Evolutionary conservation across 2,113 vertebrate genomes (phyloP).

Genomic region (Saccopteryx bilineata): DNA sequence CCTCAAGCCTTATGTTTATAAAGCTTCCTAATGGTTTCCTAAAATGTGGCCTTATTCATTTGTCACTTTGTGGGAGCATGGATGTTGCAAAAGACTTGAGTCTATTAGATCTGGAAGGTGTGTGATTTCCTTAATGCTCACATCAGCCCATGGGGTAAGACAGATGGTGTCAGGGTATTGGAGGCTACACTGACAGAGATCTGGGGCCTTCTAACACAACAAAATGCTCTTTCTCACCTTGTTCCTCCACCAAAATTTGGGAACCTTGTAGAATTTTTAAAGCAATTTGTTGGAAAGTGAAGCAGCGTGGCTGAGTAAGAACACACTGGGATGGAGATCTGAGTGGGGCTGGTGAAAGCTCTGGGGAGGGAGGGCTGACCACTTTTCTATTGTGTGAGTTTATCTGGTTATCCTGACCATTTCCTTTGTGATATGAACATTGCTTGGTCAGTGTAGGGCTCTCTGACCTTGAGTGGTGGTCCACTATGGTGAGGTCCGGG

Average conservation of each 20-base stretch:
- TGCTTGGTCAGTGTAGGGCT: background rate
- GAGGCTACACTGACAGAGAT: rapidly evolving
- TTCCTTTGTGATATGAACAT: rapidly evolving
- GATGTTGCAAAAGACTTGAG: too few relatives aligned
- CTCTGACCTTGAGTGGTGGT: rapidly evolving
- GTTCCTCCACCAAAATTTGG: rapidly evolving
- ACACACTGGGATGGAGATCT: background rate
- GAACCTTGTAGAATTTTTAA: background rate
- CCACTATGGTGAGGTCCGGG: background rate
- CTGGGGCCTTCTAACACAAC: rapidly evolving
- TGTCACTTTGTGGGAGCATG: rapidly evolving
- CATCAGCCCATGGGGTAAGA: background rate
- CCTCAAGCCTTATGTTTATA: background rate
- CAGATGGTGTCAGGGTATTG: too few relatives aligned
- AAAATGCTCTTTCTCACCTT: background rate
- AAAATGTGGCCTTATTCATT: rapidly evolving
- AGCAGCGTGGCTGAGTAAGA: background rate
- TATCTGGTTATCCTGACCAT: rapidly evolving
- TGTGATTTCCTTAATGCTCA: background rate
- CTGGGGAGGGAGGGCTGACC: too few relatives aligned
- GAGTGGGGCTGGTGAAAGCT: background rate
- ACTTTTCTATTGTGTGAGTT: too few relatives aligned
- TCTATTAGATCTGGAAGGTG: rapidly evolving
- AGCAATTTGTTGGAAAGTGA: background rate
- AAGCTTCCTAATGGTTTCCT: background rate